A percentile compares a stretch with the other conserved stretches of the same genome.
Evolutionary conservation across 2,113 vertebrate genomes (phyloP).

Genomic region (Desmodus rotundus): DNA sequence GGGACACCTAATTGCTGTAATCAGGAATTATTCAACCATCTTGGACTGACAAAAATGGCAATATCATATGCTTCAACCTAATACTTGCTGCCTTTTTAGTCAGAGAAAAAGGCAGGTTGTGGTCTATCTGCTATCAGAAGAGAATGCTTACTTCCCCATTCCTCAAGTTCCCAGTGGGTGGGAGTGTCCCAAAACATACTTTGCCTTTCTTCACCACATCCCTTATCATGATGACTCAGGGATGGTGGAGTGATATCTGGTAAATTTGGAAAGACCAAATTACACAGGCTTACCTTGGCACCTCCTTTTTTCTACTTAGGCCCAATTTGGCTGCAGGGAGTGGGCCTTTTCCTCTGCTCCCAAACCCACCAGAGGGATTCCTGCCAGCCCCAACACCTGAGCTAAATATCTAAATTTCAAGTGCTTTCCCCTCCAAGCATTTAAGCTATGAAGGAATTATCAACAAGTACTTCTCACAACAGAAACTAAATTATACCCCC

Average conservation of each 20-base stretch:
- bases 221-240: neutral
- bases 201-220: neutral
- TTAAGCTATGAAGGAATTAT: slow-evolving; percentile 39
- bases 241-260: neutral
- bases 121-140: neutral
- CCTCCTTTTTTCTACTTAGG: neutral
- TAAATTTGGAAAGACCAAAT: neutral
- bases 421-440: neutral
- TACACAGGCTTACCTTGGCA: neutral
- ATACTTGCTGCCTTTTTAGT: neutral
- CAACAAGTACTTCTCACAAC: slow-evolving; percentile 39
- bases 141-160: neutral
- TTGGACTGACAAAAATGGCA: neutral
- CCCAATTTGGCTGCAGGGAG: neutral
- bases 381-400: neutral
- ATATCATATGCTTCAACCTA: neutral
- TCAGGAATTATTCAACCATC: neutral
- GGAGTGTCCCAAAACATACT: neutral
- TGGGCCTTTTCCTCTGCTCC: neutral
- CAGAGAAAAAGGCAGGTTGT: neutral
- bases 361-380: neutral
- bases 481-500: slow-evolving; percentile 44
- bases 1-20: neutral
- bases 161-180: neutral
- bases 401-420: slow-evolving; percentile 27